phyloP scores from a whole-genome alignment of 2,797 vertebrate genomes.

The Staurois parvus region DNA sequence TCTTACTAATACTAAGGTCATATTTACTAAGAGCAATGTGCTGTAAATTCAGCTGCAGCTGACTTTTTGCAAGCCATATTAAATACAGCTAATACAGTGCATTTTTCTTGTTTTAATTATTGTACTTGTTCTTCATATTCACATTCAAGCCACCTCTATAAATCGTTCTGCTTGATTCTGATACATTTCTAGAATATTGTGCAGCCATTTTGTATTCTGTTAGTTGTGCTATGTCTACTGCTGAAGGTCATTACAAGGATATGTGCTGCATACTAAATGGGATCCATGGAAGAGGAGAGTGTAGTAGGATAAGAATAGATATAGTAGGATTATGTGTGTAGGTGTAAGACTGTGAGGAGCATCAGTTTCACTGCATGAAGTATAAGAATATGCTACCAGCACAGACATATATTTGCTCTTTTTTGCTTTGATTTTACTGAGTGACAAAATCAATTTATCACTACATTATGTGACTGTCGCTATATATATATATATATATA shows the following conservation, averaged over 20 bases:
- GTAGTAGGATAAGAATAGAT: slow-evolving; percentile 37
- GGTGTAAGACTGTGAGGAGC: not conserved
- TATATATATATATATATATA: no score
- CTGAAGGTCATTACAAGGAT: slow-evolving; percentile 50
- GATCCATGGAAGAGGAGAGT: not conserved
- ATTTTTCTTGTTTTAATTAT: not conserved
- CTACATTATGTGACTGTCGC: not conserved
- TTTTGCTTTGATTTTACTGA: not conserved
- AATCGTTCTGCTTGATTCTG: not conserved
- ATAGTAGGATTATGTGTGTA: slow-evolving; percentile 43
- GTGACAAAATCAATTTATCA: not conserved
- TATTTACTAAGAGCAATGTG: not conserved
- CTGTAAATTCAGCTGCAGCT: no score
- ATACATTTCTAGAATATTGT: not conserved
- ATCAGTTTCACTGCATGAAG: not conserved
- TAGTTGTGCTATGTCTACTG: not conserved
- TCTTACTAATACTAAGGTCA: not conserved
- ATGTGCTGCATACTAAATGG: not conserved
- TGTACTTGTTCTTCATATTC: not conserved
- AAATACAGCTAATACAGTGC: no score
- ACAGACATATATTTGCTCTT: not conserved
- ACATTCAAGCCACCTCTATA: not conserved
- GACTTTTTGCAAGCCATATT: no score
- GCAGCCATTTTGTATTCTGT: not conserved
- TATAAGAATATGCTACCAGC: not conserved